phyloP scores from a whole-genome alignment of 2,888 invertebrate species.

The Leucophenga maculata region DNA sequence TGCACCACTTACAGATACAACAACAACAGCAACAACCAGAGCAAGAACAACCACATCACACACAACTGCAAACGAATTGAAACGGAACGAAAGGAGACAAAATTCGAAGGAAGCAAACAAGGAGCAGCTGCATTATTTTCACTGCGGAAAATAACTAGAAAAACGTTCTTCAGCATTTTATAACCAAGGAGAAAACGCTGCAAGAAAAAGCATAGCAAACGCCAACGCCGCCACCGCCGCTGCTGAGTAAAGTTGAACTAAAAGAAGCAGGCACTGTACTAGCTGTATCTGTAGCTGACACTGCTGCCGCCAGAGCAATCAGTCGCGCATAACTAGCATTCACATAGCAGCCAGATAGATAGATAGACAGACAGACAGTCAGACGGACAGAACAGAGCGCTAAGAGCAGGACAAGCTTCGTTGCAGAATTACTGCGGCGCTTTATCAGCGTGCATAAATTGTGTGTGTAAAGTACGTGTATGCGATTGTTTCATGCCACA shows the following conservation, averaged over 20 bases:
- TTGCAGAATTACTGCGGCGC: conserved; percentile 13
- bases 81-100: conserved; percentile 22
- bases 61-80: conserved; percentile 6
- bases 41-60: conserved; percentile 9
- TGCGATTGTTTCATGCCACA: too few relatives aligned
- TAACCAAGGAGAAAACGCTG: background rate
- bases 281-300: background rate
- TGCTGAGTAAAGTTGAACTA: background rate
- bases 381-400: background rate
- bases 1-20: conserved; percentile 65
- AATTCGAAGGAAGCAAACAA: conserved; percentile 10
- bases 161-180: background rate
- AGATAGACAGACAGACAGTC: background rate
- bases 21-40: conserved; percentile 19
- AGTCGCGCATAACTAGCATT: conserved; percentile 26
- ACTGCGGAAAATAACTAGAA: conserved; percentile 14
- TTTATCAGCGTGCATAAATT: conserved; percentile 33
- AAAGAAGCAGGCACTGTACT: background rate
- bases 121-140: conserved; percentile 20
- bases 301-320: conserved; percentile 5
- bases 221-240: conserved; percentile 19
- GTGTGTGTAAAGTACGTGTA: background rate
- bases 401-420: background rate
- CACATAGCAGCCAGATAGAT: background rate
- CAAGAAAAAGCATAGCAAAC: conserved; percentile 13